Evolutionary conservation across 2,888 invertebrate genomes (phyloP).

Genomic region (Argyresthia goedartella): DNA sequence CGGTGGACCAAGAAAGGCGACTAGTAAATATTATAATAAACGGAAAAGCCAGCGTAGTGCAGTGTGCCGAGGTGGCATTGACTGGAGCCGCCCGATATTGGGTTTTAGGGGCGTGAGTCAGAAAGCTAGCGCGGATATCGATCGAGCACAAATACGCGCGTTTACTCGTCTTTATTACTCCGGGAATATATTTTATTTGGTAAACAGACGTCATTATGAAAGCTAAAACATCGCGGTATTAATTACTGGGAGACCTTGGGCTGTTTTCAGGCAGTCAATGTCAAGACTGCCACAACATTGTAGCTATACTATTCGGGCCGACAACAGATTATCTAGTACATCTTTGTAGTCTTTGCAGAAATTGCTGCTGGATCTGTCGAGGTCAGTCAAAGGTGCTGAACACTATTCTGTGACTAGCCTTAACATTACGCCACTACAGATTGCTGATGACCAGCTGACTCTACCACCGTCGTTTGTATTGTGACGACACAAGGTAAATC

Average conservation of each 20-base stretch:
- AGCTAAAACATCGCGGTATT: not conserved
- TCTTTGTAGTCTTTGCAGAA: too few relatives aligned
- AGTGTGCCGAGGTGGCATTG: conserved; percentile 61
- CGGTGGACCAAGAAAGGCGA: conserved; percentile 74
- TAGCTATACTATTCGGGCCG: not conserved
- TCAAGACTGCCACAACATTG: conserved; percentile 5
- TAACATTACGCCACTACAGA: too few relatives aligned
- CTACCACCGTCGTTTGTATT: too few relatives aligned
- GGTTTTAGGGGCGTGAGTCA: conserved; percentile 33
- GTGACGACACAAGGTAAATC: too few relatives aligned
- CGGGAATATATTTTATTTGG: not conserved
- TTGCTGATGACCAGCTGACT: too few relatives aligned
- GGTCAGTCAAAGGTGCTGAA: too few relatives aligned
- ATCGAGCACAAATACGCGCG: not conserved
- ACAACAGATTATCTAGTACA: too few relatives aligned
- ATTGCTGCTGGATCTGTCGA: too few relatives aligned
- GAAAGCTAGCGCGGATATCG: not conserved
- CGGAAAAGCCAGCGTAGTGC: conserved; percentile 63
- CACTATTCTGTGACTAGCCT: too few relatives aligned
- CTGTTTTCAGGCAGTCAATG: conserved; percentile 2
- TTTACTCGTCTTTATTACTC: not conserved
- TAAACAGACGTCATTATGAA: conserved; percentile 1
- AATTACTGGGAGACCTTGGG: conserved; percentile 2
- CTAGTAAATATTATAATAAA: conserved; percentile 70
- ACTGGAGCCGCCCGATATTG: conserved; percentile 26